Percentiles rank a stretch among this genome's conserved stretches.
These are phyloP conservation scores for Ctenodactylus gundi DNA, from an alignment of 2,113 vertebrate genomes.

Conservation along the genomic window DNA sequence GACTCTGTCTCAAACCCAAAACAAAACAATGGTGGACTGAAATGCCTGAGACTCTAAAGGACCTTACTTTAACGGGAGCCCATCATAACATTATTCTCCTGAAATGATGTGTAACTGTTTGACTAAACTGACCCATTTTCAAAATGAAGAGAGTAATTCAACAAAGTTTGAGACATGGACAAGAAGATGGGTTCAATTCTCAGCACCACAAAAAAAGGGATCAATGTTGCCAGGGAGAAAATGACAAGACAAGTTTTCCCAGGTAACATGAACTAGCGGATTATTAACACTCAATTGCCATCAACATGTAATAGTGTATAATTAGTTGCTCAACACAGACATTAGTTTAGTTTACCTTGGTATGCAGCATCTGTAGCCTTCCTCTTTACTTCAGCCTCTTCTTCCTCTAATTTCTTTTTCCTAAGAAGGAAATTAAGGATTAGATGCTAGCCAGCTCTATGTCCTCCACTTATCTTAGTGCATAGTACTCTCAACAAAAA, in stretches of 20 bases:
- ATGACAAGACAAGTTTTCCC: not conserved
- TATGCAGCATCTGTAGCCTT: slow-evolving; percentile 96
- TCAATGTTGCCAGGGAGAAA: not conserved
- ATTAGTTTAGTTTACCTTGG: slow-evolving; percentile 87
- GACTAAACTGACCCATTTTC: not conserved
- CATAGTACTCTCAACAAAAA: not conserved
- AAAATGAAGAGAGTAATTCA: not conserved
- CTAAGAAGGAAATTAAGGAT: slow-evolving; percentile 77
- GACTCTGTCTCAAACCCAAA: too few species aligned
- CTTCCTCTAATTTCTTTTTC: slow-evolving; percentile 97
- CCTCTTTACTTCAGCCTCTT: slow-evolving; percentile 96
- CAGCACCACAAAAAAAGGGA: not conserved
- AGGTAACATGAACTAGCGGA: too few species aligned
- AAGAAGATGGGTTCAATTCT: not conserved
- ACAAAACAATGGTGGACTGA: not conserved
- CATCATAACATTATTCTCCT: not conserved
- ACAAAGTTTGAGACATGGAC: not conserved
- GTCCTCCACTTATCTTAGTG: not conserved
- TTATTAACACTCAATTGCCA: not conserved
- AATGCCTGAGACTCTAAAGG: too few species aligned
- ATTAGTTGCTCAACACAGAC: not conserved
- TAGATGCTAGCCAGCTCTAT: not conserved
- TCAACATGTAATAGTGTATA: not conserved
- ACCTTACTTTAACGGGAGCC: too few species aligned
- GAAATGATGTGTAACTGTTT: not conserved